Base-by-base conservation (phyloP, 2,113 vertebrate species). In the Setophaga coronata region DNA sequence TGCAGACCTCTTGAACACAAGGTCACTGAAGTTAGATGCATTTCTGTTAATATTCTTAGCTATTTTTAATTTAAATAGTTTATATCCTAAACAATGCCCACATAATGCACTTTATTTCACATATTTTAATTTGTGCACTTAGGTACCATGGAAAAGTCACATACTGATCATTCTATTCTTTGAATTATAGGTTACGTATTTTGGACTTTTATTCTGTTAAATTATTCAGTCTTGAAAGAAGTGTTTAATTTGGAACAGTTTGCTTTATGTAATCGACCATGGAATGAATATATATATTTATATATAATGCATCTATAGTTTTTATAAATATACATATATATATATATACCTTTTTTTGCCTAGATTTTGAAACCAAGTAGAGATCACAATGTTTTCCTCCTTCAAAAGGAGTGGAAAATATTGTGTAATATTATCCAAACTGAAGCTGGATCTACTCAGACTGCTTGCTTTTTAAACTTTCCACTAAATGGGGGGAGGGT, bases 381-480 rank as follows among this genome's bases (percentile, higher is more conserved):
- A 70, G 17, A 64, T 85, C 2, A 6, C 53, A 76, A 9, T 79
- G 33, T 50, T 91, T 95, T 93, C 31, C 29, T 85, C 66, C 65
- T 91, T 90, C 45, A 73, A 80, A 86, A 79, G 47, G 42, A 86
- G 21, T 77, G 90, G 81, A 94, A 95, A 93, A 73, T 77, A 62
- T 33, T 88, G 42, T 48, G 47, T 73, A 85, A 62, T 90, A 70
- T 77, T 95, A 86, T 90, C 85, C 71, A 87, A 60, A 86, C 18
- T 65, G 56, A 93, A 77, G 34, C 38, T 94, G 56, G 36, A 83
- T 84, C 43, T 77, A 56, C 54, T 93, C n/a, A 78, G 38, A 83
- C 93, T 92, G 51, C 71, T 80, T 78, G 36, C 15, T 25, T 93
- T 95, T 86, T 66, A 54, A 86, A 70, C 58, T 90, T 95, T 58